Evolutionary conservation across 2,113 vertebrate genomes (phyloP), one percentile per base, ranked within the genome.

Genomic region (Ahaetulla prasina): DNA sequence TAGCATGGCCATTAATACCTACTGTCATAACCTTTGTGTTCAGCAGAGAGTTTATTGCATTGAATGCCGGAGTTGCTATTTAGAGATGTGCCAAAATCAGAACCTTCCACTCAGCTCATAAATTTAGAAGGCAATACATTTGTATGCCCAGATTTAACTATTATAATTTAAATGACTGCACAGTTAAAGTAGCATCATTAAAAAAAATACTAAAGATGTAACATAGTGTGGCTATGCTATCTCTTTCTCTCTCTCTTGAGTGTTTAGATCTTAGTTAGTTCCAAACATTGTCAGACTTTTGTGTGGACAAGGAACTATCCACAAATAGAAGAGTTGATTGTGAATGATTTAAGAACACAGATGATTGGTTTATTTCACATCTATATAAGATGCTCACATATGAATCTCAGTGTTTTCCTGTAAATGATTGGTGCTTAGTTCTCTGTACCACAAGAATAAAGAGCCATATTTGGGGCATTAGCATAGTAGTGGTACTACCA

Each of bases 1-100:
- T 95, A 92, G 91, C 95, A 94, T 92, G 92, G 88, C 85, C 91
- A 92, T 95, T 95, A 94, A 96, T 90, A 94, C 88, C 92, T 53
- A 14, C 90, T 90, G 91, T 93, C 93, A 92, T 90, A 93, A 94
- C 93, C 92, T 95, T 92, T 89, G 84, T 90, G 54, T 92, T 91
- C 87, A 93, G 55, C 1, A 94, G 23, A 14, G 68, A 84, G 89
- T 91, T 91, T 90, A 43, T 49, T 85, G 25, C 39, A 94, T 89
- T 92, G 90, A 91, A 89, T 90, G 91, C 91, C 52, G 10, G 2
- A 52, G 30, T 87, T 27, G 22, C 20, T 95, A 85, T 18, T 90
- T 85, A 93, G 11, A 30, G 4, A 84, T 89, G 49, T 47, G 93
- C 0, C 0, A 88, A 93, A 95, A 94, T 39, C 39, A 89, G 91